Conservation (phyloP, 2,888 invertebrate genomes). For the Trissolcus brochymenae region DNA sequence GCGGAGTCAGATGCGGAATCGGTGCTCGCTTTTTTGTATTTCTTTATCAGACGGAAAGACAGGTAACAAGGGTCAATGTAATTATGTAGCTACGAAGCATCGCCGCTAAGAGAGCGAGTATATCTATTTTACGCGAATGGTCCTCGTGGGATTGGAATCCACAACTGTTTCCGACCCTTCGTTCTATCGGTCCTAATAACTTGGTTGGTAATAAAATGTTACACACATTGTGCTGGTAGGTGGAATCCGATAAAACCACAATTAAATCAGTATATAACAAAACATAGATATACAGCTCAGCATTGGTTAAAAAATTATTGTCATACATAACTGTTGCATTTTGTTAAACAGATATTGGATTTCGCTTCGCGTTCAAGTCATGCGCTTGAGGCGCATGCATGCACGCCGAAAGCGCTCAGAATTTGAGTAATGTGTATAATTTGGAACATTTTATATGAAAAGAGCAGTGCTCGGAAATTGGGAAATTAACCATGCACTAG, state of each 20-base stretch:
- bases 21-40: slow-evolving; percentile 46
- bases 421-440: slow-evolving; percentile 53
- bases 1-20: slow-evolving; percentile 53
- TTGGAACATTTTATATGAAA: slow-evolving; percentile 49
- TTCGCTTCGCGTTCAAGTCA: slow-evolving; percentile 6
- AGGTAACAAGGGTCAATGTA: slow-evolving; percentile 69
- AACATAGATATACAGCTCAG: slow-evolving; percentile 8
- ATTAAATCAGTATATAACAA: slow-evolving; percentile 55
- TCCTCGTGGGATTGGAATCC: slow-evolving; percentile 65
- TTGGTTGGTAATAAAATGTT: slow-evolving; percentile 64
- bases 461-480: slow-evolving; percentile 40
- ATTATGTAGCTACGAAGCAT: slow-evolving; percentile 68
- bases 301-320: neutral
- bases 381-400: slow-evolving; percentile 32
- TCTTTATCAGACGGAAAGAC: slow-evolving; percentile 57
- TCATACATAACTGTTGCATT: neutral
- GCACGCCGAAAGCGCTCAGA: slow-evolving; percentile 32
- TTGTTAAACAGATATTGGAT: neutral
- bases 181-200: slow-evolving; percentile 54
- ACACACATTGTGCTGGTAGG: slow-evolving; percentile 60
- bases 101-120: slow-evolving; percentile 61
- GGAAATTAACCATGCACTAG: slow-evolving; percentile 50
- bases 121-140: slow-evolving; percentile 68
- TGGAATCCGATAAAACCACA: slow-evolving; percentile 52
- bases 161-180: slow-evolving; percentile 58